These are phyloP conservation scores for Erynnis tages DNA, from an alignment of 2,888 invertebrate species.

Conservation along the genomic window DNA sequence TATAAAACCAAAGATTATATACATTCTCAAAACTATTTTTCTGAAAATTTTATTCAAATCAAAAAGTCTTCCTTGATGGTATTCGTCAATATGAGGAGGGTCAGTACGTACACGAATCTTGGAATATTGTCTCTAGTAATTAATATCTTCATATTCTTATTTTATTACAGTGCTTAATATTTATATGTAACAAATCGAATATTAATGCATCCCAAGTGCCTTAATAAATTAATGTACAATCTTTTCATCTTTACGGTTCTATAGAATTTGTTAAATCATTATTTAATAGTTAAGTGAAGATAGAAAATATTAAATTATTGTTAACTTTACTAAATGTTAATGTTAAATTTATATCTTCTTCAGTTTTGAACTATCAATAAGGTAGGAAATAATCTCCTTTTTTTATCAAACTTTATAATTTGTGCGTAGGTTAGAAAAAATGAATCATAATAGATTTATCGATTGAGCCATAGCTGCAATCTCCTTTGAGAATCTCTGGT, in stretches of 20 bases:
- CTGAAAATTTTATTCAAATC: conserved; percentile 39
- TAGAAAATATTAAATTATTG: conserved; percentile 81
- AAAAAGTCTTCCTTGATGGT: conserved; percentile 61
- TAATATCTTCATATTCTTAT: conserved; percentile 61
- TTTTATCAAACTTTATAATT: conserved; percentile 47
- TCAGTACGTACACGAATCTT: conserved; percentile 61
- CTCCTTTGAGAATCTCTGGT: conserved; percentile 68
- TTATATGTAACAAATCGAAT: conserved; percentile 63
- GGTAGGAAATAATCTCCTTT: conserved; percentile 37
- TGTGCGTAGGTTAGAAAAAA: conserved; percentile 35
- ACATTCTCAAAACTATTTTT: conserved; percentile 56
- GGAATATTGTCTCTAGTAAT: conserved; percentile 41
- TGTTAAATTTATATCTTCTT: conserved; percentile 53
- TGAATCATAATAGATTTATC: conserved; percentile 47
- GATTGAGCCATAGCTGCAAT: conserved; percentile 57
- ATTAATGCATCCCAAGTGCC: conserved; percentile 76
- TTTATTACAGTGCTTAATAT: conserved; percentile 70
- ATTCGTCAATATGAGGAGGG: conserved; percentile 41
- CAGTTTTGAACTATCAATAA: conserved; percentile 37
- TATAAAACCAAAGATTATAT: conserved; percentile 74
- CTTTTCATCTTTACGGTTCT: conserved; percentile 70
- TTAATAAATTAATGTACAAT: conserved; percentile 76
- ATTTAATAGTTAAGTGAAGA: conserved; percentile 67
- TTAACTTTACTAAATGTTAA: conserved; percentile 78
- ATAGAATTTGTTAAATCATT: conserved; percentile 71